Evolutionary conservation across 2,113 vertebrate genomes (phyloP).

Genomic region (Conger conger): DNA sequence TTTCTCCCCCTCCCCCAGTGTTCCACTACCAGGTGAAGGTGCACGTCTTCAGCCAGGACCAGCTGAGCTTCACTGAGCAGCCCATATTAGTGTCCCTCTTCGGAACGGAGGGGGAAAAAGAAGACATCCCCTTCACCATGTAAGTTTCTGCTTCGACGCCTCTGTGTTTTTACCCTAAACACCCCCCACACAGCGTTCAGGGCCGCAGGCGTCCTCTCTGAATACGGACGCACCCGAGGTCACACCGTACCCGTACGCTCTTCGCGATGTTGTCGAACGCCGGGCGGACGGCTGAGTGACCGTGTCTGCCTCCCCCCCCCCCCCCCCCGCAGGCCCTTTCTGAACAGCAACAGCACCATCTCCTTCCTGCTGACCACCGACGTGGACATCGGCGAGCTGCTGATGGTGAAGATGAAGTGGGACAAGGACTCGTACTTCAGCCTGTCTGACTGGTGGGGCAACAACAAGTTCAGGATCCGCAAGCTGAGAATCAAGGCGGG

Average conservation of each 20-base stretch:
- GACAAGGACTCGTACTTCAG: slow-evolving; percentile 79
- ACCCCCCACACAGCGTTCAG: neutral
- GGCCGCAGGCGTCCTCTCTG: neutral
- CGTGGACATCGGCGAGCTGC: slow-evolving; percentile 85
- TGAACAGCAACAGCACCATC: slow-evolving; percentile 80
- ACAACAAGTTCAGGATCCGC: slow-evolving; percentile 73
- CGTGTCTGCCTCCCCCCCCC: neutral
- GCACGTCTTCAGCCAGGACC: slow-evolving; percentile 82
- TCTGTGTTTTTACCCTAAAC: neutral
- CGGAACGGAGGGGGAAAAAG: slow-evolving; percentile 81
- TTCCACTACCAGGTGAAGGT: slow-evolving; percentile 97
- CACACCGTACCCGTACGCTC: neutral
- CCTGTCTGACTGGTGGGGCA: slow-evolving; percentile 83
- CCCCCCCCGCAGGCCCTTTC: slow-evolving; percentile 72
- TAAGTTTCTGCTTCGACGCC: slow-evolving; percentile 62
- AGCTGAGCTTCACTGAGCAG: slow-evolving; percentile 73
- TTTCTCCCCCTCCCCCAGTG: slow-evolving; percentile 63
- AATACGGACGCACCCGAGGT: neutral
- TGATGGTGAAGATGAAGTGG: slow-evolving; percentile 89
- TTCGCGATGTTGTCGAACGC: neutral
- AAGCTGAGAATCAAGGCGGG: slow-evolving; percentile 89
- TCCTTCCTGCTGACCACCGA: slow-evolving; percentile 94
- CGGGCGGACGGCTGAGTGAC: neutral
- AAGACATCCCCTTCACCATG: slow-evolving; percentile 82
- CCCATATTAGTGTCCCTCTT: slow-evolving; percentile 84